Base-by-base conservation (phyloP, 2,888 invertebrate species). In the Chloroclysta siterata region DNA sequence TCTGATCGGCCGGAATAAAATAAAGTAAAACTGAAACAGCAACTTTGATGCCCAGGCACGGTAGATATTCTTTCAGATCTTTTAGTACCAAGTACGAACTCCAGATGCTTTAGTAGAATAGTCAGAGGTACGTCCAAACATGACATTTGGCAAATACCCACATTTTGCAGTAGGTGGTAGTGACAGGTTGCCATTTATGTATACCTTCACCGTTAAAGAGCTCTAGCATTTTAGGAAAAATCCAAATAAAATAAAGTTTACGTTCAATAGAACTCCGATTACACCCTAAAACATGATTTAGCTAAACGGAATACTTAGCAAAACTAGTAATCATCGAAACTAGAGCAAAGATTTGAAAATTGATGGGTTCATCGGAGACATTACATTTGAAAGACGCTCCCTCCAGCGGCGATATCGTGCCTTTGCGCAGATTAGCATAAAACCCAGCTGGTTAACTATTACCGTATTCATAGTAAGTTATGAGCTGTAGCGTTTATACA, bases 381-480 rank as follows among this genome's bases (percentile, higher is more conserved):
- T 78, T 74, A 77, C 53, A 61, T 66, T 70, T 69, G 66, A 68
- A 72, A 72, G 70, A 69, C 63, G 65, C 63, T 72, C 65, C 60
- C 57, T 53, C 63, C 58, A 56, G 55, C 60, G 28, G 66, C 63
- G 81, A 81, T 88, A 84, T 87, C 89, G 88, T 90, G 88, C 82
- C 83, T 80, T 80, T 79, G 76, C 78, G 74, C 79, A 75, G 81
- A 87, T 88, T 89, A 88, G 85, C 89, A 89, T 90, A 88, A 88
- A 83, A 85, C n/a, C 83, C 83, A 83, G 84, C 85, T 85, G 82
- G 79, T 84, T 81, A 81, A 82, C 81, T 83, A 83, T 80, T 83
- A 77, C 74, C 71, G 58, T 60, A 69, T 68, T 62, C 56, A 48
- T 70, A 71, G 56, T 69, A 83, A 82, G 75, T 57, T 53, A 76